Evolutionary conservation across 64 coral and sea anemone species (phyloP).

Genomic region (Montipora sp.): DNA sequence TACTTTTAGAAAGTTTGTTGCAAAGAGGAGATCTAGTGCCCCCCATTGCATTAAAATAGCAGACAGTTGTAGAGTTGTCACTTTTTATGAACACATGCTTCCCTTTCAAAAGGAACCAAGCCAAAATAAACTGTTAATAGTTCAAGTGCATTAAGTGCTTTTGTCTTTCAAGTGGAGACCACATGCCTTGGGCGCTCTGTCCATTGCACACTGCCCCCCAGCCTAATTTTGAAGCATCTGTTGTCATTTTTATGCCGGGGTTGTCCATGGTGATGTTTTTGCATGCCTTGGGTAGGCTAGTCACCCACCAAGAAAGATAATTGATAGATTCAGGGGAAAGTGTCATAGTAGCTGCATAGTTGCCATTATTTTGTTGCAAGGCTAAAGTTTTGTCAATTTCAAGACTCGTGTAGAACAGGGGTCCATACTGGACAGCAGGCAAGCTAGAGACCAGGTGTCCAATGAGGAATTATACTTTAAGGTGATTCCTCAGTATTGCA

Average conservation of each 20-base stretch:
- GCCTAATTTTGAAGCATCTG: conserved; percentile 56
- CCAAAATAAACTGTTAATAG: conserved; percentile 46
- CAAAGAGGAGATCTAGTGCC: conserved; percentile 41
- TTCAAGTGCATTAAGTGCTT: conserved; percentile 55
- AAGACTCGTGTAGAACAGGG: no score
- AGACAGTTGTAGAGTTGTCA: conserved; percentile 68
- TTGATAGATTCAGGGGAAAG: no score
- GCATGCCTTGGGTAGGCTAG: no score
- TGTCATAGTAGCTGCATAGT: no score
- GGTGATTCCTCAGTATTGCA: no score
- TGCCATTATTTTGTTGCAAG: no score
- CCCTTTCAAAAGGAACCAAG: conserved; percentile 27
- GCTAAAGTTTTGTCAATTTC: no score
- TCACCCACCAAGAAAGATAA: no score
- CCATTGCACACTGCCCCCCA: conserved; percentile 23
- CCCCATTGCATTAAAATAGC: conserved; percentile 60
- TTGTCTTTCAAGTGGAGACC: background rate
- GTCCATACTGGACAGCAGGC: no score
- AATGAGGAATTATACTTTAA: no score
- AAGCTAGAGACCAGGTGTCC: no score
- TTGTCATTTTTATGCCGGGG: conserved; percentile 30
- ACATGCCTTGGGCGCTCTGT: background rate
- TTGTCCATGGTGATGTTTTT: conserved; percentile 31
- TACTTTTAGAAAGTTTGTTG: conserved; percentile 28
- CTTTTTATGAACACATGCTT: conserved; percentile 51